phyloP scores from a whole-genome alignment of 2,888 invertebrate species.

The Amiota minor region DNA sequence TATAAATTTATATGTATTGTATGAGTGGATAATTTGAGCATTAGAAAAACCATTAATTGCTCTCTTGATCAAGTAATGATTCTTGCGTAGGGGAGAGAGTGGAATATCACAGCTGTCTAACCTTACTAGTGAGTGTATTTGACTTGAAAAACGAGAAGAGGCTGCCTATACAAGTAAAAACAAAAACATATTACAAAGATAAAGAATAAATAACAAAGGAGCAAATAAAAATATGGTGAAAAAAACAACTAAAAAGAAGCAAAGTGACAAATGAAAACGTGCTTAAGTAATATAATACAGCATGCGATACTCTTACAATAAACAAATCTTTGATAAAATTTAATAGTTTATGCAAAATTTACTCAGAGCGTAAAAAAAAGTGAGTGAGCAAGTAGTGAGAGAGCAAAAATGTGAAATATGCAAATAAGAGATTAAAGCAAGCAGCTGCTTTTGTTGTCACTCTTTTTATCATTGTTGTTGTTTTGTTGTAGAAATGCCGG shows the following conservation, averaged over 20 bases:
- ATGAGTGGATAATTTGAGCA: no score
- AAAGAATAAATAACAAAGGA: neutral
- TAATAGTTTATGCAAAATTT: no score
- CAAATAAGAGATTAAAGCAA: slow-evolving; percentile 52
- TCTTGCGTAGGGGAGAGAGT: no score
- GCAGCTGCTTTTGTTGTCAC: slow-evolving; percentile 32
- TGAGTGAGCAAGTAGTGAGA: slow-evolving; percentile 29
- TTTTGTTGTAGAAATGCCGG: slow-evolving; percentile 50
- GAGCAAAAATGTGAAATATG: slow-evolving; percentile 33
- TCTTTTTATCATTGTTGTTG: slow-evolving; percentile 35
- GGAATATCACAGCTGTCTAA: no score
- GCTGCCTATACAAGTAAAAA: neutral
- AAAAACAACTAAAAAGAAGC: neutral
- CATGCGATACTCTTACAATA: slow-evolving; percentile 6
- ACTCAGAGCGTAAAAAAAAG: neutral
- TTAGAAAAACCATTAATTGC: no score
- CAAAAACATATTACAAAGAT: no score
- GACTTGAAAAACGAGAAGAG: neutral
- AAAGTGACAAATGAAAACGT: neutral
- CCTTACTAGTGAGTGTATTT: no score
- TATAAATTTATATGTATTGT: no score
- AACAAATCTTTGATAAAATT: neutral
- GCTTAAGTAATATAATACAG: neutral
- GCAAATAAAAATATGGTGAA: neutral
- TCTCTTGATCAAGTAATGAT: no score